Conservation (phyloP, 2,113 vertebrate species). For the Ammodytes marinus region DNA sequence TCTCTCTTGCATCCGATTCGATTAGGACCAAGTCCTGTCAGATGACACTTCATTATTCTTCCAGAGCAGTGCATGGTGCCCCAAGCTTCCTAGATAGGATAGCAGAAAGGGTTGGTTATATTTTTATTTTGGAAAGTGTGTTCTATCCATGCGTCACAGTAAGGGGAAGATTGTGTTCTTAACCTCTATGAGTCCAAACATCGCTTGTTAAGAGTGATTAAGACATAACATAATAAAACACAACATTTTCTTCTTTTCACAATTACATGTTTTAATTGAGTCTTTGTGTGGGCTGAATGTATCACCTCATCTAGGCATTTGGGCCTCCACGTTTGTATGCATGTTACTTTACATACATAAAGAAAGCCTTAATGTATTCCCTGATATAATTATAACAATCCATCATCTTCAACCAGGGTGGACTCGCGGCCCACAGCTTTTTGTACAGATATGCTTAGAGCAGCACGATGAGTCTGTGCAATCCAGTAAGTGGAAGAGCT, state of each 20-base stretch:
- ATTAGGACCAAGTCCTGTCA: background rate
- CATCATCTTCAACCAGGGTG: conserved; percentile 58
- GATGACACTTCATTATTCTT: conserved; percentile 8
- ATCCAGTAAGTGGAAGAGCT: conserved; percentile 53
- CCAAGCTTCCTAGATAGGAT: background rate
- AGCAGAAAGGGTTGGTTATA: background rate
- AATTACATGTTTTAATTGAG: background rate
- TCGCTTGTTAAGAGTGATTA: background rate
- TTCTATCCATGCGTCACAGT: background rate
- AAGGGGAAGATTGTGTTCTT: background rate
- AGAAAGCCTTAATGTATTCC: conserved; percentile 37
- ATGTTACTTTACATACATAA: conserved; percentile 33
- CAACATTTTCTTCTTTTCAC: background rate
- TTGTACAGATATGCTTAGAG: conserved; percentile 68
- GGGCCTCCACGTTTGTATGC: conserved; percentile 39
- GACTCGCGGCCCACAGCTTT: conserved; percentile 46
- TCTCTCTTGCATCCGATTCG: conserved; percentile 6
- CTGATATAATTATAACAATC: conserved; percentile 59
- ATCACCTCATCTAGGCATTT: background rate
- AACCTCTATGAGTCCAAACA: background rate
- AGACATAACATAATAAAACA: background rate
- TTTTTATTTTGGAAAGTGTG: conserved; percentile 3
- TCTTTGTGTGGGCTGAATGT: background rate
- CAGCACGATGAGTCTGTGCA: conserved; percentile 45
- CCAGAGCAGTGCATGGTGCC: background rate